Conservation (phyloP, 2,113 vertebrate genomes). For the Steatornis caripensis region DNA sequence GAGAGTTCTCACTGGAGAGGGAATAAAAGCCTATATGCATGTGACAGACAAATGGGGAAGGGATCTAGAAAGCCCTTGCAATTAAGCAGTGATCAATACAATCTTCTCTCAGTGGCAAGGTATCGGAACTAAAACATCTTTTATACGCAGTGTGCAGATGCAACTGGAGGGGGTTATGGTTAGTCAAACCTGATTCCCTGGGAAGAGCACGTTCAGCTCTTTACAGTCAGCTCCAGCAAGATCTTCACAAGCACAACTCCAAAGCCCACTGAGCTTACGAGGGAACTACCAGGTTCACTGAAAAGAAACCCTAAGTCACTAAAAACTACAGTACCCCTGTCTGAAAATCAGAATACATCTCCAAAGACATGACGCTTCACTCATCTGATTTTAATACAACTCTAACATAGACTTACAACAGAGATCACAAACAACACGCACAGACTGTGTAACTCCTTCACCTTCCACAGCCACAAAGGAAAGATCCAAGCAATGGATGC, state of each 20-base stretch:
- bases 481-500: background rate
- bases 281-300: background rate
- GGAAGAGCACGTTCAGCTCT: background rate
- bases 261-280: background rate
- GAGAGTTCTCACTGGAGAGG: background rate
- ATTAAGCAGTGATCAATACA: background rate
- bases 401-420: background rate
- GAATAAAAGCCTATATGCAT: background rate
- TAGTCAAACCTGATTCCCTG: background rate
- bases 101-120: background rate
- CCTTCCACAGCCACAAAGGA: background rate
- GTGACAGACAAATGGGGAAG: background rate
- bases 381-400: background rate
- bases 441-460: background rate
- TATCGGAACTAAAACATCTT: background rate
- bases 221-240: background rate
- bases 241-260: background rate
- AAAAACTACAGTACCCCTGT: background rate
- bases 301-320: background rate
- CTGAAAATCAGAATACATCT: background rate
- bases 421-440: background rate
- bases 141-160: background rate
- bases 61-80: background rate
- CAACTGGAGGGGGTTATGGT: background rate
- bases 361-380: background rate